These are phyloP conservation scores for Apus apus DNA, from an alignment of 2,113 vertebrate genomes.

Conservation along the genomic window DNA sequence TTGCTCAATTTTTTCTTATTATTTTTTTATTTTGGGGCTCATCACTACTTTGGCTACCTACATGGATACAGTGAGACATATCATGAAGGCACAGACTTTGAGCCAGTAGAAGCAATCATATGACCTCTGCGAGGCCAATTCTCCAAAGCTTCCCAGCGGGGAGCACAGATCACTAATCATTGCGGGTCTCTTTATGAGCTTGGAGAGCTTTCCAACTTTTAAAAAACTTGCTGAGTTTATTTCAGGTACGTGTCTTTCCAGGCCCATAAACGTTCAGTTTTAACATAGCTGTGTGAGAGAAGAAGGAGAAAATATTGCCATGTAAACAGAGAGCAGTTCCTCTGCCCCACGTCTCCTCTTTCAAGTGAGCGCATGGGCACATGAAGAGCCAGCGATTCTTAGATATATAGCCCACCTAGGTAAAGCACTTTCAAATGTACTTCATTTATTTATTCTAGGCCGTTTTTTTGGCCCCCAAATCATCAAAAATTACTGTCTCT, in stretches of 20 bases:
- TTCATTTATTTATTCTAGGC: slow-evolving; percentile 88
- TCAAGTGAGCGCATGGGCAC: slow-evolving; percentile 44
- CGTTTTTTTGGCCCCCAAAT: slow-evolving; percentile 84
- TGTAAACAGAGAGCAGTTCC: slow-evolving; percentile 68
- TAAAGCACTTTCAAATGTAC: slow-evolving; percentile 83
- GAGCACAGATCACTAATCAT: slow-evolving; percentile 65
- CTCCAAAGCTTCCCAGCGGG: slow-evolving; percentile 46
- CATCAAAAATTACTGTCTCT: slow-evolving; percentile 85
- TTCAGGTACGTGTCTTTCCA: slow-evolving; percentile 73
- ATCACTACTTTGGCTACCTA: slow-evolving; percentile 54
- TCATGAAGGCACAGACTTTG: background rate
- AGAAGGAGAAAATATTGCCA: slow-evolving; percentile 68
- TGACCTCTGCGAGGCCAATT: slow-evolving; percentile 46
- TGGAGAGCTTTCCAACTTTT: slow-evolving; percentile 63
- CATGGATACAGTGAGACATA: slow-evolving; percentile 15
- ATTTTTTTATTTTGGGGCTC: background rate
- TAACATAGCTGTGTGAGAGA: slow-evolving; percentile 42
- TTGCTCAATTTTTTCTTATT: background rate
- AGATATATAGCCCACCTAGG: slow-evolving; percentile 90
- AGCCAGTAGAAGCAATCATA: slow-evolving; percentile 60
- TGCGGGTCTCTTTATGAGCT: slow-evolving; percentile 57
- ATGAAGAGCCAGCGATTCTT: slow-evolving; percentile 53
- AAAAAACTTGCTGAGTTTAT: slow-evolving; percentile 61
- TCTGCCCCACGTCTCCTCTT: slow-evolving; percentile 54
- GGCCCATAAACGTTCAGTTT: slow-evolving; percentile 44